Conservation (phyloP, 1,140 invertebrate genomes). For the Trissolcus basalis region DNA sequence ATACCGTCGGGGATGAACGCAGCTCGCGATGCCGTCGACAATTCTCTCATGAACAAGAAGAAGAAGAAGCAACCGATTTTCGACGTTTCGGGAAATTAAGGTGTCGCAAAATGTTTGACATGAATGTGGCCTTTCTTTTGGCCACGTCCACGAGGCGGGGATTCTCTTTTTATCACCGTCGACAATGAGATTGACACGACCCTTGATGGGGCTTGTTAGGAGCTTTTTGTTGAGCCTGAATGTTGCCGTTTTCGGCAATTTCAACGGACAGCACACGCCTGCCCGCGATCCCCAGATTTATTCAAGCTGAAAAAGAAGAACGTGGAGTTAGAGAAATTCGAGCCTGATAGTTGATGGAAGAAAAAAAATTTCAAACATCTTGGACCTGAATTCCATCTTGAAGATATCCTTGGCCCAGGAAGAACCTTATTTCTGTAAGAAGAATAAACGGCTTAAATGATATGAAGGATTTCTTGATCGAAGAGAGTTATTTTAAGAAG, state of each 20-base stretch:
- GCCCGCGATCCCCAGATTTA: constrained; percentile 18
- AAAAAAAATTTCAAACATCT: too few relatives aligned
- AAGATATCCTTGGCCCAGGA: too few relatives aligned
- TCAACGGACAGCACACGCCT: constrained; percentile 8
- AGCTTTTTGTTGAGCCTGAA: constrained; percentile 40
- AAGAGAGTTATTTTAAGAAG: too few relatives aligned
- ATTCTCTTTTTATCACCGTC: constrained; percentile 43
- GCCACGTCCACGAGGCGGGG: neutral
- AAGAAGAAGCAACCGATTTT: constrained; percentile 36
- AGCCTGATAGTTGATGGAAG: neutral
- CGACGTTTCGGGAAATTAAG: constrained; percentile 57
- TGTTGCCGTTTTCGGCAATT: constrained; percentile 40
- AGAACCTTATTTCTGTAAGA: too few relatives aligned
- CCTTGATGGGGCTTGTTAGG: constrained; percentile 50
- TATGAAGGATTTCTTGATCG: too few relatives aligned
- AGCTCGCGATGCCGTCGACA: constrained; percentile 25
- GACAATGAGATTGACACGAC: constrained; percentile 53
- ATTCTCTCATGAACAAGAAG: constrained; percentile 15
- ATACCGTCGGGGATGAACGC: constrained; percentile 11
- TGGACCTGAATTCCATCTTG: too few relatives aligned
- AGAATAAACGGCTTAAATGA: too few relatives aligned
- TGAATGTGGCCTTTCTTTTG: constrained; percentile 38
- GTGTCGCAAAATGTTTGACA: constrained; percentile 58
- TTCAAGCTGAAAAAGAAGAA: constrained; percentile 33
- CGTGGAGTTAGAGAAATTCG: constrained; percentile 26